Evolutionary conservation across 2,888 invertebrate species (phyloP).

Genomic region (Metalampra italica): DNA sequence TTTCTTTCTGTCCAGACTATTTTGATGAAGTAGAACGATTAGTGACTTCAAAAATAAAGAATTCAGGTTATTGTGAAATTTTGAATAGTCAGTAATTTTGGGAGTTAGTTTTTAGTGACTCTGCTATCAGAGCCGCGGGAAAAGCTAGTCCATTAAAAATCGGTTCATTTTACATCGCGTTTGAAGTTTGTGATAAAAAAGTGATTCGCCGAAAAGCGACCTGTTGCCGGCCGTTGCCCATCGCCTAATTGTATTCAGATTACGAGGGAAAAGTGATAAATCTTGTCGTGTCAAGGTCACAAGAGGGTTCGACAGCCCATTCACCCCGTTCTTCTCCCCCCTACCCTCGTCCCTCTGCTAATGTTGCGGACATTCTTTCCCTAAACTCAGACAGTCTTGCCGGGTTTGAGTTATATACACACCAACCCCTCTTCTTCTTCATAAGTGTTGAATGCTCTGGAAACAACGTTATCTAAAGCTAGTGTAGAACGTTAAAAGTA

Average conservation of each 20-base stretch:
- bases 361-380: slow-evolving; percentile 72
- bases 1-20: too few species aligned
- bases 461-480: too few species aligned
- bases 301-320: slow-evolving; percentile 73
- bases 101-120: too few species aligned
- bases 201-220: slow-evolving; percentile 30
- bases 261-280: slow-evolving; percentile 73
- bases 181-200: neutral
- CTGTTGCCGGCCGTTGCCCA: slow-evolving; percentile 62
- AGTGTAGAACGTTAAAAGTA: too few species aligned
- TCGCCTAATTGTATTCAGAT: slow-evolving; percentile 74
- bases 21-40: too few species aligned
- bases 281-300: slow-evolving; percentile 71
- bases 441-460: too few species aligned
- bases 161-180: neutral
- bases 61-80: too few species aligned
- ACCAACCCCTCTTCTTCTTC: neutral
- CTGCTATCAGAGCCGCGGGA: too few species aligned
- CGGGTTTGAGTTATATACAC: slow-evolving; percentile 29
- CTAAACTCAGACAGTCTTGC: slow-evolving; percentile 54
- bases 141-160: neutral
- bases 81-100: too few species aligned
- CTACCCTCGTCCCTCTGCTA: slow-evolving; percentile 45
- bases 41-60: too few species aligned
- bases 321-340: slow-evolving; percentile 62